Base-by-base conservation (phyloP, 2,888 invertebrate genomes). In the Deilephila elpenor region DNA sequence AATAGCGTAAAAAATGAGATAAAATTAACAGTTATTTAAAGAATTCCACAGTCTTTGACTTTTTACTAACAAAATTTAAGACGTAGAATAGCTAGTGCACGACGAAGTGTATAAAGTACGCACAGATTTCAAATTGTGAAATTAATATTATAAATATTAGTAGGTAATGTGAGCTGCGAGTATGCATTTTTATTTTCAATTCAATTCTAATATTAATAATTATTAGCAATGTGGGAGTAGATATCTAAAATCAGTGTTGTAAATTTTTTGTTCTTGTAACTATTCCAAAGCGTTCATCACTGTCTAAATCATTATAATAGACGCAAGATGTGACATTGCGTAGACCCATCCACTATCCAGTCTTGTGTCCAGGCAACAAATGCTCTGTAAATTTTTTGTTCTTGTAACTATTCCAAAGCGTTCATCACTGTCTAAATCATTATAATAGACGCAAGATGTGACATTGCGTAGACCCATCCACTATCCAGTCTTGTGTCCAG, bases 1-100 rank as follows among this genome's bases (percentile, higher is more conserved):
- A 44, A 44, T 44, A 44, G 8, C 11, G 11, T 11, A 11, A 44
- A 44, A 11, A 44, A 44, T 44, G n/a, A 56, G 56, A 56, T 19
- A n/a, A 56, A 77, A 11, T 53, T 51, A 44, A n/a, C 56, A 56
- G 56, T 17, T n/a, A 56, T n/a, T n/a, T n/a, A 56, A 56, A 56
- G n/a, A 56, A n/a, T 17, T 56, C 56, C 56, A 53, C 17, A n/a
- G 56, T n/a, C 17, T 51, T 51, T 56, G 44, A 44, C 44, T 44
- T 44, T 44, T 44, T 44, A 44, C 44, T 44, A 56, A 56, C 56
- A 56, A n/a, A 6, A 56, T 56, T 56, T 56, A n/a, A 56, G n/a
- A 56, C 19, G n/a, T 56, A 56, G 44, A 44, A 44, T 44, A 44
- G 44, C 44, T 44, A 44, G 44, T 44, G 14, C 44, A 44, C 44